Base-by-base conservation (phyloP, 2,113 vertebrate species). In the Hipposideros armiger region DNA sequence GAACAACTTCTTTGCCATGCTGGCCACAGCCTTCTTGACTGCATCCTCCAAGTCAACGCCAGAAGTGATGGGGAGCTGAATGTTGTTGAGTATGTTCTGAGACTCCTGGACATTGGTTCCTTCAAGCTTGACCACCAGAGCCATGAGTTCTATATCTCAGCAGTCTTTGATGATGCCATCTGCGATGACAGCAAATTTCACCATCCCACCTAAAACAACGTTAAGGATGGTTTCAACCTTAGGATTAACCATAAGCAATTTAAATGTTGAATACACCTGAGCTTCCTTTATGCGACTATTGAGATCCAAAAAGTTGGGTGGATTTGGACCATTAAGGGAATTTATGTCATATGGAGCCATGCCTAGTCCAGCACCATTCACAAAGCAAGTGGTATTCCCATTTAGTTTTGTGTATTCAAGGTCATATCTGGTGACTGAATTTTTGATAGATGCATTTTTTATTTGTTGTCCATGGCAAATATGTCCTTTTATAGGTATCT, bases 271-370 rank as follows among this genome's bases (percentile, higher is more conserved):
- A 50, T 99, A 99, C 14, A 99, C 99, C 96, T 99, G 99, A 76
- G 98, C 98, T 98, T 99, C 99, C 94, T 99, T 98, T 87, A 99
- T 98, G 62, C 99, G 99, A 95, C 99, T 99, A 30, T 99, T 99
- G 0, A 99, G 98, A 96, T 99, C 99, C 96, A 99, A 97, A 98
- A 99, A 99, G 98, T 99, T 99, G 56, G 99, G 99, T 70, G 99
- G 99, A 76, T 99, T 99, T 95, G 99, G 99, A 50, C 99, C 99
- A 2, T 99, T 98, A 93, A 99, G 97, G 95, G 99, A 99, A 95
- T 99, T 99, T 95, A 99, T 99, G 97, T 99, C 99, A 98, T 99
- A 99, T 0, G 99, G 99, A 72, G 99, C 99, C 99, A 99, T 99
- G 60, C 99, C 99, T 90, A 99, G 98, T 1, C 99, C 99, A 13